phyloP scores from a whole-genome alignment of 1,140 invertebrate genomes.

The Pentalonia nigronervosa region DNA sequence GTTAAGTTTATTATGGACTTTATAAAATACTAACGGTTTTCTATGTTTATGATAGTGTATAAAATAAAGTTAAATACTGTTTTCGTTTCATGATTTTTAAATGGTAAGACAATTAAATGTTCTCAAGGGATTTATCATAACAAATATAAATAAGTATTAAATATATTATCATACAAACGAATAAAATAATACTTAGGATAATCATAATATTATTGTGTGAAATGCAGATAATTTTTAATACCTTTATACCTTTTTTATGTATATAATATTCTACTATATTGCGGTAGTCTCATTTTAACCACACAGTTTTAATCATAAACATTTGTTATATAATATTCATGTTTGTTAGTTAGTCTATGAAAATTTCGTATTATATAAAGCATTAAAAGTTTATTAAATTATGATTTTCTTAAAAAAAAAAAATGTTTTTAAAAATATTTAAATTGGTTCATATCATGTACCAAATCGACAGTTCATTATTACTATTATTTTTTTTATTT shows the following conservation, averaged over 20 bases:
- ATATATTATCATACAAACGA: not conserved
- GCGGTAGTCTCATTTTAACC: not conserved
- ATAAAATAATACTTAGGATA: not conserved
- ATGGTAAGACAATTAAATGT: not conserved
- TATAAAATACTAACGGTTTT: not conserved
- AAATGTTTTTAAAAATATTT: not conserved
- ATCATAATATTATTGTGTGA: not conserved
- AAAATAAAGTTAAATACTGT: slow-evolving; percentile 4
- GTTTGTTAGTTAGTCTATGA: not conserved
- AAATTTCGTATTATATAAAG: not conserved
- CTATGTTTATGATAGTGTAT: not conserved
- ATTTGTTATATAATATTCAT: not conserved
- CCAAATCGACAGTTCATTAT: not conserved
- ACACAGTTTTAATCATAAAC: not conserved
- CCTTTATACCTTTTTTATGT: not conserved
- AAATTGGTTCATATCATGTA: not conserved
- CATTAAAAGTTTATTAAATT: not conserved
- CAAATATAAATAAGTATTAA: not conserved
- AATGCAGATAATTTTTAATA: not conserved
- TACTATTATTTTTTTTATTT: not conserved
- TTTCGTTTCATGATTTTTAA: not conserved
- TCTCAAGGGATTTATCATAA: not conserved
- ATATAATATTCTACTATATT: not conserved
- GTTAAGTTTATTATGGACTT: slow-evolving; percentile 3
- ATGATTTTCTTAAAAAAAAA: not conserved